These are phyloP conservation scores for Lordiphosa fenestrarum DNA, from an alignment of 2,888 invertebrate species.

Conservation along the genomic window DNA sequence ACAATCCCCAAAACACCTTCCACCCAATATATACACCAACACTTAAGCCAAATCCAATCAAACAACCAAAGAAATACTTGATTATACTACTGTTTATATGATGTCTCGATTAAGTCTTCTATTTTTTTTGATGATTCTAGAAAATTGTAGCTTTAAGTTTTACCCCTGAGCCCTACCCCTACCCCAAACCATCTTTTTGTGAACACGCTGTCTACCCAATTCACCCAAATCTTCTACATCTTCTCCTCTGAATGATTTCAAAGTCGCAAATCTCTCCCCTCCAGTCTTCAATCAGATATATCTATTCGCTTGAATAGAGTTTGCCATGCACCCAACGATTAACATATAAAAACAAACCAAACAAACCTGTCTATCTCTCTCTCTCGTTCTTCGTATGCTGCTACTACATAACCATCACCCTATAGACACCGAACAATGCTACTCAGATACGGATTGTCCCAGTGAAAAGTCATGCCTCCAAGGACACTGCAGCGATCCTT, in stretches of 20 bases:
- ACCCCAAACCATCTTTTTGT: constrained; percentile 26
- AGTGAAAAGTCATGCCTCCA: constrained; percentile 95
- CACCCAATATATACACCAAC: constrained; percentile 48
- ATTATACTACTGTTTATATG: constrained; percentile 58
- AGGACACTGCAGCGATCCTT: constrained; percentile 94
- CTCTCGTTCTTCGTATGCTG: constrained; percentile 61
- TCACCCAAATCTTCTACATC: constrained; percentile 17
- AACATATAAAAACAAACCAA: constrained; percentile 60
- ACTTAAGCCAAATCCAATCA: constrained; percentile 40
- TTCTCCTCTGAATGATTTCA: constrained; percentile 28
- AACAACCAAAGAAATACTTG: constrained; percentile 40
- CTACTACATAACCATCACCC: constrained; percentile 52
- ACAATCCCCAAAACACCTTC: constrained; percentile 34
- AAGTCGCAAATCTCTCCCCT: constrained; percentile 19
- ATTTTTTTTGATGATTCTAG: constrained; percentile 39
- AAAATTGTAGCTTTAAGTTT: constrained; percentile 65
- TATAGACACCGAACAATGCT: constrained; percentile 89
- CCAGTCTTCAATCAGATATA: constrained; percentile 20
- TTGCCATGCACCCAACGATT: constrained; percentile 68
- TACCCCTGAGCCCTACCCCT: constrained; percentile 27
- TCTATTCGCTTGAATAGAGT: constrained; percentile 45
- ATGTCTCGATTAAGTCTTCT: constrained; percentile 68
- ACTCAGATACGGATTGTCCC: constrained; percentile 94
- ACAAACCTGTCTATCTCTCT: constrained; percentile 77
- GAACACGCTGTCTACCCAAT: constrained; percentile 26